Evolutionary conservation across 2,113 vertebrate species (phyloP).

Genomic region (Alethe diademata): DNA sequence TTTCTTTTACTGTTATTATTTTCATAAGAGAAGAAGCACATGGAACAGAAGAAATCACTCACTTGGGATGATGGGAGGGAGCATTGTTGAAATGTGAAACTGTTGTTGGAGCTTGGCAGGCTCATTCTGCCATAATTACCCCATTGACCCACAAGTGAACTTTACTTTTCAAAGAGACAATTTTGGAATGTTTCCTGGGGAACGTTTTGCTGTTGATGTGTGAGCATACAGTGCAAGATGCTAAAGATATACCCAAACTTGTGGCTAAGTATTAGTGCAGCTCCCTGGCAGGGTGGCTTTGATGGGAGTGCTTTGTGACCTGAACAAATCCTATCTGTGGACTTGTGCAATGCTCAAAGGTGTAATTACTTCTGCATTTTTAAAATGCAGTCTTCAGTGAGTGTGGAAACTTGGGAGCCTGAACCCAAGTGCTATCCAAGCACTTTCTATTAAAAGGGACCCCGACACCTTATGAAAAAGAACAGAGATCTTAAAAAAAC

Average conservation of each 20-base stretch:
- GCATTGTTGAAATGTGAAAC: neutral
- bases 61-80: neutral
- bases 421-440: neutral
- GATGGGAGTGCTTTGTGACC: neutral
- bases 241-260: neutral
- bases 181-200: slow-evolving; percentile 45
- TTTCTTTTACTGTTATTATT: slow-evolving; percentile 32
- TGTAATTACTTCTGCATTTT: neutral
- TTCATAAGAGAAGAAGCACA: neutral
- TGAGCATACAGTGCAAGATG: slow-evolving; percentile 2
- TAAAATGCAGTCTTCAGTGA: neutral
- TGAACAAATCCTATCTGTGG: neutral
- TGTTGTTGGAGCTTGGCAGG: neutral
- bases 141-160: slow-evolving; percentile 39
- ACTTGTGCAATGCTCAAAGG: neutral
- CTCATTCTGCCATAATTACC: slow-evolving; percentile 29
- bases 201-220: slow-evolving; percentile 12
- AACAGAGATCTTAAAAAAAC: neutral
- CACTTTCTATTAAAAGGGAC: neutral
- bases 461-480: accelerated
- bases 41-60: neutral
- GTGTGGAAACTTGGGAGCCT: neutral
- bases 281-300: neutral
- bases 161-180: slow-evolving; percentile 18
- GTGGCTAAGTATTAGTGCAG: neutral